Percentiles rank a stretch among this genome's conserved stretches.
phyloP scores from a whole-genome alignment of 2,888 invertebrate genomes.

The Elegia similella region DNA sequence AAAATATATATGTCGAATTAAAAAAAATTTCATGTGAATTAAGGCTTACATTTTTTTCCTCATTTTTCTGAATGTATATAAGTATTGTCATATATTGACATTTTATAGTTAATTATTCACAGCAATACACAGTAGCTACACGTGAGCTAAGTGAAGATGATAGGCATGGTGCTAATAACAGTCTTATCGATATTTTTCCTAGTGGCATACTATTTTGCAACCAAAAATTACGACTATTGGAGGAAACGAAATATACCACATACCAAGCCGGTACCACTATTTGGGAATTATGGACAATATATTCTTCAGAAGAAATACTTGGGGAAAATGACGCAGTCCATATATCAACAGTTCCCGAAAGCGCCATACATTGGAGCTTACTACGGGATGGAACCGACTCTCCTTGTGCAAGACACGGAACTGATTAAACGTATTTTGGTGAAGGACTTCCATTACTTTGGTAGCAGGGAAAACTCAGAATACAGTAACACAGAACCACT shows the following conservation, averaged over 20 bases:
- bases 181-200: neutral
- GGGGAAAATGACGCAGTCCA: constrained; percentile 34
- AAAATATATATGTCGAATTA: too few species aligned
- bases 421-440: constrained; percentile 50
- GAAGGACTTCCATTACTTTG: constrained; percentile 62
- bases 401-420: constrained; percentile 53
- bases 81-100: too few species aligned
- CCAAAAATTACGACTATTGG: constrained; percentile 48
- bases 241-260: constrained; percentile 44
- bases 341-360: constrained; percentile 48
- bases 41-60: too few species aligned
- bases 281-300: constrained; percentile 53
- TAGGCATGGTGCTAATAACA: neutral
- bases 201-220: constrained; percentile 32
- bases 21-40: too few species aligned
- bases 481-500: constrained; percentile 44
- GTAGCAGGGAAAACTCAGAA: constrained; percentile 47
- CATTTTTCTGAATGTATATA: too few species aligned
- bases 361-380: constrained; percentile 54
- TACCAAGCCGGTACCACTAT: constrained; percentile 39
- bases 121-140: too few species aligned
- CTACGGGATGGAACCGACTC: constrained; percentile 56
- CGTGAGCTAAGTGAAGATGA: constrained; percentile 9
- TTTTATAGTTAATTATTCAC: too few species aligned
- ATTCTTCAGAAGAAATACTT: constrained; percentile 43